A percentile compares a stretch with the other conserved stretches of the same genome.
Conservation (phyloP, 2,888 invertebrate genomes). For the Aplocera efformata region DNA sequence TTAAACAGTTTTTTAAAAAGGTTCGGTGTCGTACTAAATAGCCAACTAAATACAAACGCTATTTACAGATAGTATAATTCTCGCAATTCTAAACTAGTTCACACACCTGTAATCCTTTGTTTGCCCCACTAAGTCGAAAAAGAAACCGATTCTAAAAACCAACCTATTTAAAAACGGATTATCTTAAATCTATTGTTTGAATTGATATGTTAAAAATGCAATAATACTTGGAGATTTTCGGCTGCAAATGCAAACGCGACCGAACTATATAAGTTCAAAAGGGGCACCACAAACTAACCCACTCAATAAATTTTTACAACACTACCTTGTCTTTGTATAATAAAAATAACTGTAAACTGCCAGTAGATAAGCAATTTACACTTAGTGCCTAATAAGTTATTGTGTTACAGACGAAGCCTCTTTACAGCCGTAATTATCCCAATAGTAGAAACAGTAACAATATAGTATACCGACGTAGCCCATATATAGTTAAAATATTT, state of each 20-base stretch:
- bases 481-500: too few species aligned
- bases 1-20: too few species aligned
- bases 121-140: constrained; percentile 34
- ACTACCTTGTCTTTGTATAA: constrained; percentile 30
- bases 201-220: constrained; percentile 21
- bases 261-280: constrained; percentile 20
- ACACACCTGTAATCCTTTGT: constrained; percentile 51
- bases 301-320: constrained; percentile 52
- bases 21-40: too few species aligned
- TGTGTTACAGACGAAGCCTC: not conserved
- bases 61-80: constrained; percentile 4
- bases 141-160: constrained; percentile 21
- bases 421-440: too few species aligned
- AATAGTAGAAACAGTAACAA: too few species aligned
- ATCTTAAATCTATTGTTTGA: constrained; percentile 32
- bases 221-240: constrained; percentile 7
- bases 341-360: constrained; percentile 49
- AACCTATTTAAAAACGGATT: constrained; percentile 11
- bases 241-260: constrained; percentile 43
- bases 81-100: constrained; percentile 5
- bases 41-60: constrained; percentile 1
- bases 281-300: constrained; percentile 38
- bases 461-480: too few species aligned
- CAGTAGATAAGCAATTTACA: constrained; percentile 30
- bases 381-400: constrained; percentile 19